These are phyloP conservation scores for Amblyteles armatorius DNA, from an alignment of 2,888 invertebrate species.

Conservation along the genomic window DNA sequence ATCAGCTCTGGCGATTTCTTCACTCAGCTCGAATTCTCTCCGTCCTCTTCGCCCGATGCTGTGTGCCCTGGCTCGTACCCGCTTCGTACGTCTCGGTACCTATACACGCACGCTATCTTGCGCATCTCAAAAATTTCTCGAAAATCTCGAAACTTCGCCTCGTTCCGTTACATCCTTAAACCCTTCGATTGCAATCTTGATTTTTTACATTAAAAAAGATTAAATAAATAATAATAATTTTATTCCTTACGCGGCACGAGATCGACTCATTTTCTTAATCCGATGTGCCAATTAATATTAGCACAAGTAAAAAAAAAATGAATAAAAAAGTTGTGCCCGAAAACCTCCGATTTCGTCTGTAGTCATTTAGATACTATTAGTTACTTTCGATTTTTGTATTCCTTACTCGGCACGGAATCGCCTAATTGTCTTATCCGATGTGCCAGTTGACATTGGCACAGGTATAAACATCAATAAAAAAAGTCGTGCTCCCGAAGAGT, in stretches of 20 bases:
- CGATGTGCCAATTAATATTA: too few species aligned
- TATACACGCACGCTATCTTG: slow-evolving; percentile 36
- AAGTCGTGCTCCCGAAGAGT: too few species aligned
- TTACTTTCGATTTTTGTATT: slow-evolving; percentile 11
- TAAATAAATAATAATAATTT: background rate
- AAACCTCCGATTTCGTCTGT: too few species aligned
- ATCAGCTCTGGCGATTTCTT: slow-evolving; percentile 67
- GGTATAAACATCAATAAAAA: too few species aligned
- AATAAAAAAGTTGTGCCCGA: too few species aligned
- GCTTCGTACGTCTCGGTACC: slow-evolving; percentile 46
- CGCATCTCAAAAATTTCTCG: slow-evolving; percentile 34
- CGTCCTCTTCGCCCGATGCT: slow-evolving; percentile 27
- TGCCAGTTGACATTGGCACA: too few species aligned
- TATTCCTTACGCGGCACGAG: background rate
- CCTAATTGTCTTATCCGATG: too few species aligned
- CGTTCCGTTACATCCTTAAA: slow-evolving; percentile 14
- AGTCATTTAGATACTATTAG: background rate
- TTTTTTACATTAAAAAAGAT: background rate
- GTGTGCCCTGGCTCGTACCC: slow-evolving; percentile 16
- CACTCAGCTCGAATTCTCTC: slow-evolving; percentile 64
- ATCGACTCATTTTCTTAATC: too few species aligned
- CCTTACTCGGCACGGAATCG: background rate
- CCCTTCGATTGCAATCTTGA: background rate
- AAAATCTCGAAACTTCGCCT: slow-evolving; percentile 43
- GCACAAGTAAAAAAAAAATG: too few species aligned